Percentiles rank a stretch among this genome's conserved stretches.
Evolutionary conservation across 2,888 invertebrate species (phyloP).

Genomic region (Drosophila anomalata): DNA sequence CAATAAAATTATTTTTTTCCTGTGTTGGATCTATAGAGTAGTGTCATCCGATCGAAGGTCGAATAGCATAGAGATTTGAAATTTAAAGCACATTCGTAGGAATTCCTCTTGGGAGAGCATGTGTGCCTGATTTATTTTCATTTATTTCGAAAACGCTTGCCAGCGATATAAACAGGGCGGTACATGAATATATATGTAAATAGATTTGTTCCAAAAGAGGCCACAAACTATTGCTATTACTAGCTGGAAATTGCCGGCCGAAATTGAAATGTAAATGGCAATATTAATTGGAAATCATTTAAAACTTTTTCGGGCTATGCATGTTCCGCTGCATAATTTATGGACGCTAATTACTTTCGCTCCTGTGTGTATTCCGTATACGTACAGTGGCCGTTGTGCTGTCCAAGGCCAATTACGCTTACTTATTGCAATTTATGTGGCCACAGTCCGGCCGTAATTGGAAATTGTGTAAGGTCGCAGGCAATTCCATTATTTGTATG

Average conservation of each 20-base stretch:
- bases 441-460: slow-evolving; percentile 46
- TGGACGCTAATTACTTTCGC: slow-evolving; percentile 45
- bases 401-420: slow-evolving; percentile 44
- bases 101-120: slow-evolving; percentile 33
- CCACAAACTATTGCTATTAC: slow-evolving; percentile 17
- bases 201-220: slow-evolving; percentile 7
- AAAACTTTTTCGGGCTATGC: slow-evolving; percentile 30
- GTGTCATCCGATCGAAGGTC: slow-evolving; percentile 45
- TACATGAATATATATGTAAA: slow-evolving; percentile 9
- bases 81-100: slow-evolving; percentile 6
- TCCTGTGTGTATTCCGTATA: slow-evolving; percentile 24
- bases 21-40: slow-evolving; percentile 5
- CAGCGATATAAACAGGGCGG: slow-evolving; percentile 26
- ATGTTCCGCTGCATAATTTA: slow-evolving; percentile 45
- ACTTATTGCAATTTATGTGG: slow-evolving; percentile 47
- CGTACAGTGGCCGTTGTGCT: slow-evolving; percentile 25
- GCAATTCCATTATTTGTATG: slow-evolving; percentile 42
- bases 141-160: slow-evolving; percentile 34
- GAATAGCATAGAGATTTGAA: slow-evolving; percentile 13
- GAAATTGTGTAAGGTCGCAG: slow-evolving; percentile 52
- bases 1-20: background rate
- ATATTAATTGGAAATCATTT: slow-evolving; percentile 49
- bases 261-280: slow-evolving; percentile 40
- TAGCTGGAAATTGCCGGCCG: slow-evolving; percentile 14
- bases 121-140: slow-evolving; percentile 41